Base-by-base conservation (phyloP, 1,140 invertebrate genomes). In the Heliconius himera region DNA sequence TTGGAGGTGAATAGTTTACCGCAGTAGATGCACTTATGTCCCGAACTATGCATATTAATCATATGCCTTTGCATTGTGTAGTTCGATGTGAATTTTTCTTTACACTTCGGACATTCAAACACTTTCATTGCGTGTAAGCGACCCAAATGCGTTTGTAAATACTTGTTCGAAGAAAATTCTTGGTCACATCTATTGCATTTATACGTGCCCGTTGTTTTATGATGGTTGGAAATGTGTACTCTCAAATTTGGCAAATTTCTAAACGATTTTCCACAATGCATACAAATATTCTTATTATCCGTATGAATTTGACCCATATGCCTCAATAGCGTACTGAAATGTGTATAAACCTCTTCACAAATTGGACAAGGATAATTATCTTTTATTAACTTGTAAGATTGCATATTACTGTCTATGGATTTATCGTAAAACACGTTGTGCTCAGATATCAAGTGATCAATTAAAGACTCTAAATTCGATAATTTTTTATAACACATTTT, bases 11-110 rank as follows among this genome's bases (percentile, higher is more conserved):
- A 94, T 84, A 92, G 88, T 74, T 88, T 89, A 1, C 83, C 86
- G 60, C 93, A 94, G 46, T 92, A 87, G 8, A 13, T 75, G 29
- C 93, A 94, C 54, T 92, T 91, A 76, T 93, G 90, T 0, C 91
- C 91, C 0, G 88, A 86, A 78, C 88, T 83, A 76, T 94, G 93
- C 1, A 87, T 85, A 78, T 90, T 86, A 1, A 93, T 91, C 77
- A 93, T 73, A 33, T 94, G 93, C 51, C 92, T 90, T 76, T 93
- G 91, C 78, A 86, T 90, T 5, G 89, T 87, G 72, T 94, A 94
- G 20, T 88, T 87, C 3, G 90, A 90, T 8, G 85, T 85, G 76
- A 94, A 93, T 73, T 85, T 74, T 22, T 93, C 91, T 0, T 84
- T 78, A 75, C 93, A 94, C 73, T 92, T 89, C 0, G 88, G 84